These are phyloP conservation scores for Achlya flavicornis DNA, from an alignment of 2,888 invertebrate species.

Conservation along the genomic window DNA sequence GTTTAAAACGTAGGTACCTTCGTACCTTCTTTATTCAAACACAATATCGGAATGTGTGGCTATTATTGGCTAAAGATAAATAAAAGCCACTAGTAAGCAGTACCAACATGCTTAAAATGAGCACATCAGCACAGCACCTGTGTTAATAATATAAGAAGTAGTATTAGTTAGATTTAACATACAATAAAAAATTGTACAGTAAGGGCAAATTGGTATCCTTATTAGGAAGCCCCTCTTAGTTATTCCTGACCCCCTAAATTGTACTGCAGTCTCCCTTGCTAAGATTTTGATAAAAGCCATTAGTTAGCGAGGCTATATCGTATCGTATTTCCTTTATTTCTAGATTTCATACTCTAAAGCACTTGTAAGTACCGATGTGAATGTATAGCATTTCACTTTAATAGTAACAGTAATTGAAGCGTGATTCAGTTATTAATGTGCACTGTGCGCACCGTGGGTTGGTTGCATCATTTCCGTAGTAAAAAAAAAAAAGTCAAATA, in stretches of 20 bases:
- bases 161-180: neutral
- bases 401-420: constrained; percentile 2
- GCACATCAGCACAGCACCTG: neutral
- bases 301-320: no score
- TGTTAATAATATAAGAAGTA: neutral
- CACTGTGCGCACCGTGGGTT: neutral
- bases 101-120: neutral
- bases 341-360: neutral
- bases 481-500: neutral
- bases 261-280: neutral
- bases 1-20: neutral
- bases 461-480: constrained; percentile 2
- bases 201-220: neutral
- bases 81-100: neutral
- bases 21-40: neutral
- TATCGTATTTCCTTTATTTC: no score
- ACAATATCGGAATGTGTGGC: no score
- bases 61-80: neutral
- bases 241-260: constrained; percentile 1
- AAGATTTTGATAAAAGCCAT: neutral
- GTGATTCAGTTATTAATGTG: constrained; percentile 4
- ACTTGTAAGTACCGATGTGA: neutral
- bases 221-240: neutral
- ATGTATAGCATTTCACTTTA: neutral
- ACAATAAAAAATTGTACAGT: neutral